Percentiles rank a stretch among this genome's conserved stretches.
phyloP scores from a whole-genome alignment of 2,797 vertebrate genomes.

The Sciurus vulgaris region DNA sequence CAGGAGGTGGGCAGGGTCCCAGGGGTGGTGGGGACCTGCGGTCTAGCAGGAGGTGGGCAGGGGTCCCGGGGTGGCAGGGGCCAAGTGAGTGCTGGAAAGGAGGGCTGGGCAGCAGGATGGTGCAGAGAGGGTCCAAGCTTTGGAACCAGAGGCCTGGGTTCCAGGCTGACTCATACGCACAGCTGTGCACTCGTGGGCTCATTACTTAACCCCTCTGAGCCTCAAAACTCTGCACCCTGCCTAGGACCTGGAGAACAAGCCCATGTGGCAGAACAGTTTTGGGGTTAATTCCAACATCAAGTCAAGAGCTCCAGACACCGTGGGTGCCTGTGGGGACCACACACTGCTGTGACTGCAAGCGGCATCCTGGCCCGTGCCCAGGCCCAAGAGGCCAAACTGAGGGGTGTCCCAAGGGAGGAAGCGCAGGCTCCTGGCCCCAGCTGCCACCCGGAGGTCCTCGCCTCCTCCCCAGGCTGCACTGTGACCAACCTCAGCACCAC shows the following conservation, averaged over 20 bases:
- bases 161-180: rapidly evolving
- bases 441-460: neutral
- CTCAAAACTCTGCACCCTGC: neutral
- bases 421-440: neutral
- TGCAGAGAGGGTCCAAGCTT: neutral
- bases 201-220: neutral
- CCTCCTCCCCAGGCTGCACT: slow-evolving; percentile 56
- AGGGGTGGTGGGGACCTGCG: neutral
- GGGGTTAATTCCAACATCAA: rapidly evolving
- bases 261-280: rapidly evolving
- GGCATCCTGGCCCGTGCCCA: rapidly evolving
- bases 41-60: neutral
- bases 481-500: slow-evolving; percentile 84
- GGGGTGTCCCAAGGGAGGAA: neutral
- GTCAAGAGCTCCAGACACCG: rapidly evolving
- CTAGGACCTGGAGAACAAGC: neutral
- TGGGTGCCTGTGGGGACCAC: rapidly evolving
- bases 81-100: neutral
- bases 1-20: rapidly evolving
- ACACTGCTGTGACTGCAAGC: rapidly evolving
- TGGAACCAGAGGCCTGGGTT: neutral
- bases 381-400: neutral
- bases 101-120: rapidly evolving
- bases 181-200: neutral
- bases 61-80: rapidly evolving